Conservation (phyloP, 2,113 vertebrate species). For the Cyprichromis sp. region DNA sequence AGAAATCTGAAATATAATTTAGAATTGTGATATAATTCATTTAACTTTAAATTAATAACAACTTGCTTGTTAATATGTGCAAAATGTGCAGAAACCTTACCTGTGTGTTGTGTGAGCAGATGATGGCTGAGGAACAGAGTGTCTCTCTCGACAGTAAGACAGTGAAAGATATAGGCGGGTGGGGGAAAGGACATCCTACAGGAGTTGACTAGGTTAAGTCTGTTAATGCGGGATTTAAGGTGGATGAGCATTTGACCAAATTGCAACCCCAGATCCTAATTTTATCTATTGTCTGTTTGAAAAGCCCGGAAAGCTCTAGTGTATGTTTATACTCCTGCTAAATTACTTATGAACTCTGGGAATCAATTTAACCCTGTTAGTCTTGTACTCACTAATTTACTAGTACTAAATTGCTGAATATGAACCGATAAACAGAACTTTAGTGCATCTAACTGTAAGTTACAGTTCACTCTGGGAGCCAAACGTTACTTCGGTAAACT, state of each 20-base stretch:
- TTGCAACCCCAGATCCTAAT: constrained; percentile 15
- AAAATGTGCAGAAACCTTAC: constrained; percentile 4
- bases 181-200: constrained; percentile 39
- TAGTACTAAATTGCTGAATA: not conserved
- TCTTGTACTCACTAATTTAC: not conserved
- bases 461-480: not conserved
- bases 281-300: not conserved
- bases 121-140: not conserved
- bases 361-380: not conserved
- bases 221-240: constrained; percentile 69
- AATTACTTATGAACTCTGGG: not conserved
- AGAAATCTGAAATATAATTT: not conserved
- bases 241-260: constrained; percentile 60
- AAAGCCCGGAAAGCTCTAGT: not conserved
- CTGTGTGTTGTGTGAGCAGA: constrained; percentile 1
- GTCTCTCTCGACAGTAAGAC: not conserved
- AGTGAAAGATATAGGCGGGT: constrained; percentile 35
- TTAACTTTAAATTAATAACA: not conserved
- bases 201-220: constrained; percentile 65
- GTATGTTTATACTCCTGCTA: not conserved
- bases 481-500: not conserved
- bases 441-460: not conserved
- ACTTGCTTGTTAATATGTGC: not conserved
- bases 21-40: not conserved
- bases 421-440: not conserved